Evolutionary conservation across 2,888 invertebrate species (phyloP), one percentile per base, ranked within the genome.

Genomic region (Carabus problematicus): DNA sequence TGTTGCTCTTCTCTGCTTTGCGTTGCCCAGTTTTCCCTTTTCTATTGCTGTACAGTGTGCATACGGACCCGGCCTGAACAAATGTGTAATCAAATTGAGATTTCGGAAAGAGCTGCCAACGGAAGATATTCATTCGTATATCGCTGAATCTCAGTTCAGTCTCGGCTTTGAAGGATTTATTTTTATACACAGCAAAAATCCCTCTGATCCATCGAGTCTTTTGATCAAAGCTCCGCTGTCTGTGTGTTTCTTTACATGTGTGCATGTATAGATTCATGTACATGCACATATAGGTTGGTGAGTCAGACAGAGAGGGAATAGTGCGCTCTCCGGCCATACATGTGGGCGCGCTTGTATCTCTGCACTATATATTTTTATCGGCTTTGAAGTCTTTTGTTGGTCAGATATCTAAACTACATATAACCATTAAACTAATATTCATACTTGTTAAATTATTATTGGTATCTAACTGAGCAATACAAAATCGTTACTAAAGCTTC

Each of bases 151-250:
- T 72, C 71, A 75, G 73, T 72, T 72, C 73, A 71, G 72, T 72
- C 72, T 72, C 71, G 72, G 72, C 74, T 75, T 76, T 76, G 73
- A 74, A 72, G 72, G 74, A 75, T 75, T 75, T 75, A 74, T 73
- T 74, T 68, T 75, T 74, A 72, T 75, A 75, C 73, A 76, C 73
- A 74, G 74, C 74, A 75, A 75, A 74, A 75, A 76, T 74, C 74
- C 72, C 74, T 75, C 72, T 75, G 75, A 75, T 73, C 73, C 73
- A 72, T 74, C 68, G 71, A 75, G 72, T 73, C 73, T 76, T 61
- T 76, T 75, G 75, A 76, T 76, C 74, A 73, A 71, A 70, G 73
- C 72, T 71, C 74, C 68, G 2, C 29, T 72, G 72, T 67, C 72
- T 71, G 71, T 72, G 71, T 70, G 58, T 56, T 18, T n/a, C 9